These are phyloP conservation scores for Meloidogyne floridensis DNA, from an alignment of 1,140 invertebrate species.

Conservation along the genomic window DNA sequence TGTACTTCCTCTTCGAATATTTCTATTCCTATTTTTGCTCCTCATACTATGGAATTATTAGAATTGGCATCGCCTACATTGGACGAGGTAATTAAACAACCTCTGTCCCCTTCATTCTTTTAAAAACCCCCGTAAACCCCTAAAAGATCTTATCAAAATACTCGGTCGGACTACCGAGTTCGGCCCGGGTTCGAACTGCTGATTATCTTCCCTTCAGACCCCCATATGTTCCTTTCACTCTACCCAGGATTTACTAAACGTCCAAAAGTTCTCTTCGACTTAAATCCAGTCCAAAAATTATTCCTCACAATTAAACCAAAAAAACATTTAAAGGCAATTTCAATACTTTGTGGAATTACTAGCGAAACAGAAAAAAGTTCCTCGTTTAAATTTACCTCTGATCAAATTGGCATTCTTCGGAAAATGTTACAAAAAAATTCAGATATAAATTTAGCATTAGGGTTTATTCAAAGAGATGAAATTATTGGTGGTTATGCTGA, in stretches of 20 bases:
- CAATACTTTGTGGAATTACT: background rate
- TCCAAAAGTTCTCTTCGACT: background rate
- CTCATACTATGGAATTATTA: slow-evolving; percentile 38
- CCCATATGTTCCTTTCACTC: background rate
- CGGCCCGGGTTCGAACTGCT: too few species aligned
- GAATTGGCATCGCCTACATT: slow-evolving; percentile 33
- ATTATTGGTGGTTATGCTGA: slow-evolving; percentile 36
- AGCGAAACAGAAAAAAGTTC: background rate
- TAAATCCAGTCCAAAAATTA: background rate
- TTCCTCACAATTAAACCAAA: background rate
- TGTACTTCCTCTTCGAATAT: slow-evolving; percentile 38
- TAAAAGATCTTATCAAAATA: too few species aligned
- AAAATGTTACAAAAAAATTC: slow-evolving; percentile 12
- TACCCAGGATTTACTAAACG: background rate
- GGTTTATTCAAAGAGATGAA: slow-evolving; percentile 43
- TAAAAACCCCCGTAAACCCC: too few species aligned
- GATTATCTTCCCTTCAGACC: too few species aligned
- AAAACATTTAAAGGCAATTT: background rate
- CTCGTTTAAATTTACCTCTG: slow-evolving; percentile 22
- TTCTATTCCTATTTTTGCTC: slow-evolving; percentile 35
- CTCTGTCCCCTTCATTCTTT: too few species aligned
- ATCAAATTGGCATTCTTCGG: slow-evolving; percentile 34
- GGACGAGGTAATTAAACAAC: slow-evolving; percentile 37
- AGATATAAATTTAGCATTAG: slow-evolving; percentile 30
- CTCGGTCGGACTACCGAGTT: too few species aligned